Evolutionary conservation across 2,888 invertebrate species (phyloP), one percentile per base, ranked within the genome.

Genomic region (Hirtodrosophila cameraria): DNA sequence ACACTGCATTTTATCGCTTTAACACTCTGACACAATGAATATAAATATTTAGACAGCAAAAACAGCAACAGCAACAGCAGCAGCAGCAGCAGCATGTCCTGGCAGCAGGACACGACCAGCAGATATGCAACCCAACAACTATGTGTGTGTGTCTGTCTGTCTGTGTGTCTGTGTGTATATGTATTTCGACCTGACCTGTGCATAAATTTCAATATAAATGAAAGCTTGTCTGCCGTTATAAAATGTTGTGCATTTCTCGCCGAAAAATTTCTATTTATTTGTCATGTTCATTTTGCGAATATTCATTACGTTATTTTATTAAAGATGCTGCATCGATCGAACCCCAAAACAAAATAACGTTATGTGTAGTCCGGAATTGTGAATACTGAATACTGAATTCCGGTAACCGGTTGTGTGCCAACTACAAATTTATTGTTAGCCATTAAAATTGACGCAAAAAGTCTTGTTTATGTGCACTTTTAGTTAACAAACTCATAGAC

Each of bases 41-140:
- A 83, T 83, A 83, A 83, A 83, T 83, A 83, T 83, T 83, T 83
- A 87, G 87, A 83, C 82, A 83, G 85, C 87, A 83, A 86, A 83
- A 83, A 83, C 81, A 82, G 81, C 86, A 86, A 48, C 75, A 66
- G 52, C 49, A 46, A 39, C 30, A 61, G 43, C 39, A 57, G 48
- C 30, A 48, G 42, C 35, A 60, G 43, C 45, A 60, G 49, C 36
- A 67, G 54, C 41, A 43, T 61, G 53, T 71, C 45, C 75, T 53
- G 67, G 27, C 55, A 39, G 55, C 67, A 78, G 86, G 59, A 75
- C 85, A 60, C 55, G 71, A 65, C 71, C 62, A 82, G 62, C 85
- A 81, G 74, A 83, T 62, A 65, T 81, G 33, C 68, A 49, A 28
- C 23, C 33, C 68, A 25, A 13, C 18, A 15, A 16, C n/a, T n/a